Percentiles rank a stretch among this genome's conserved stretches.
These are phyloP conservation scores for Melanophora roralis DNA, from an alignment of 2,888 invertebrate genomes.

Conservation along the genomic window DNA sequence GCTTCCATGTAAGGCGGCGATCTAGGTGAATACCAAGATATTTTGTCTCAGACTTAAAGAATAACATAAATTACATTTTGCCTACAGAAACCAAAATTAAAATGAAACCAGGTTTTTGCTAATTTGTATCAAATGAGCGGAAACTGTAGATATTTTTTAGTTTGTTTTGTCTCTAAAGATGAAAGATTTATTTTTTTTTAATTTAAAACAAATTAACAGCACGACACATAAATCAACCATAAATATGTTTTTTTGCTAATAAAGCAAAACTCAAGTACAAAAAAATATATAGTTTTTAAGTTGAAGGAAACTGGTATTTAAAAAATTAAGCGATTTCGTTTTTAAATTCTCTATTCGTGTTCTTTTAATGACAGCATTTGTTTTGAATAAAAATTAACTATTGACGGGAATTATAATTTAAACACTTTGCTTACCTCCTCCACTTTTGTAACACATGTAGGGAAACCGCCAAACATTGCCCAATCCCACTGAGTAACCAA, in stretches of 20 bases:
- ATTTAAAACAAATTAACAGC: neutral
- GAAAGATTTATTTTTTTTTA: conserved; percentile 4
- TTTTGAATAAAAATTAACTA: conserved; percentile 6
- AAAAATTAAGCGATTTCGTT: conserved; percentile 9
- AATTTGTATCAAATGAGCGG: conserved; percentile 45
- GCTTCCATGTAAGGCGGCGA: too few relatives aligned
- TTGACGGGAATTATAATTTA: conserved; percentile 27
- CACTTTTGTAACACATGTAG: conserved; percentile 93
- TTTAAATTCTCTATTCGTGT: neutral
- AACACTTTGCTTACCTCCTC: conserved; percentile 83
- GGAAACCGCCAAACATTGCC: conserved; percentile 96
- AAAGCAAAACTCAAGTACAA: too few relatives aligned
- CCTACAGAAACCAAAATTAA: too few relatives aligned
- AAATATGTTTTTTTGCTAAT: neutral
- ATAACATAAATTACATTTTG: too few relatives aligned
- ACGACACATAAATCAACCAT: neutral
- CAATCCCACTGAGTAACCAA: conserved; percentile 92
- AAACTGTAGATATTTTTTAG: conserved; percentile 46
- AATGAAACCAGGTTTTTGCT: conserved; percentile 18
- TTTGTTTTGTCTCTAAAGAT: neutral
- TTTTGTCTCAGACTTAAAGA: too few relatives aligned
- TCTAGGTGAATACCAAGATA: too few relatives aligned
- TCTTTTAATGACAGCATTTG: conserved; percentile 1
- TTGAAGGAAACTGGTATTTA: conserved; percentile 60
- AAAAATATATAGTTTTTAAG: too few relatives aligned